phyloP scores from a whole-genome alignment of 2,797 vertebrate genomes.

The Serranus cabrilla region DNA sequence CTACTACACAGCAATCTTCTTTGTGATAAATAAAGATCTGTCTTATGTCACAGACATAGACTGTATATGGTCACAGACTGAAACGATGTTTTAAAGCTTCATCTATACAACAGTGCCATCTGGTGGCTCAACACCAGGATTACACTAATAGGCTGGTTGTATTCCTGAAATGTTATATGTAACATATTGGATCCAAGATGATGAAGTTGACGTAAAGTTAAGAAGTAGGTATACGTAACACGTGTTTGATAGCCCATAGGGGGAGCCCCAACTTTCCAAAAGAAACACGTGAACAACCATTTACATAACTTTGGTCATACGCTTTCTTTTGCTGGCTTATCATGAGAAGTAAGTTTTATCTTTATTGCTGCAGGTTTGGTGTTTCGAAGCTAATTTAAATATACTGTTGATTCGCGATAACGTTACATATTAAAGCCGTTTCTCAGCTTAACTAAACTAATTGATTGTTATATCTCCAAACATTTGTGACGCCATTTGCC shows the following conservation, averaged over 20 bases:
- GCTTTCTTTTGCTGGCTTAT: neutral
- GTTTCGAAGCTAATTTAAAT: neutral
- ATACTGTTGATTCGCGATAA: neutral
- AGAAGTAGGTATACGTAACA: too few relatives aligned
- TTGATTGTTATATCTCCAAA: too few relatives aligned
- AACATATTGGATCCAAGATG: neutral
- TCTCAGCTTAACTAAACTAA: too few relatives aligned
- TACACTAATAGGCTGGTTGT: neutral
- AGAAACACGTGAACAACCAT: neutral
- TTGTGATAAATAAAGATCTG: neutral
- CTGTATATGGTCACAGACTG: neutral
- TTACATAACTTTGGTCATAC: neutral
- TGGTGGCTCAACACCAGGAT: neutral
- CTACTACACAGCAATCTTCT: neutral
- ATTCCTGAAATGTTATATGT: neutral
- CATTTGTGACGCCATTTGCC: too few relatives aligned
- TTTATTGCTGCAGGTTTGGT: neutral
- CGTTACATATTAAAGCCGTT: too few relatives aligned
- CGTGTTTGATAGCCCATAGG: too few relatives aligned
- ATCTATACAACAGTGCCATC: constrained; percentile 8
- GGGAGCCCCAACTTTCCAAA: neutral
- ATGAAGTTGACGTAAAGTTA: too few relatives aligned
- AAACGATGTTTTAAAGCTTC: neutral
- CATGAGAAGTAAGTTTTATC: neutral
- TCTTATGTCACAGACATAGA: neutral